Evolutionary conservation across 2,888 invertebrate genomes (phyloP), one percentile per base, ranked within the genome.

Genomic region (Parnassius orleans): DNA sequence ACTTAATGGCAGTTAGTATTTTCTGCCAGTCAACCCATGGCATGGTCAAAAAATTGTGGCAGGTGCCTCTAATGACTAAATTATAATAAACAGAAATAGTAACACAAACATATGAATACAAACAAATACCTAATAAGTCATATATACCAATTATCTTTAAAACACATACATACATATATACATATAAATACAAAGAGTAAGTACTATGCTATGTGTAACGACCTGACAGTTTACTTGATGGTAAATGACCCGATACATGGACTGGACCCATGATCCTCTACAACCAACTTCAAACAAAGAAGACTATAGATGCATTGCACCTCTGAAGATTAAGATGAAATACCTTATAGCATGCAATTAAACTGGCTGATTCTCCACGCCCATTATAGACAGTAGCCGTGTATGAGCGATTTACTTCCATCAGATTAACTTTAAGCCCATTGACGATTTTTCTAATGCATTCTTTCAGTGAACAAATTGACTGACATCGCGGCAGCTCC

Each of bases 391-490:
- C 5, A 7, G 33, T 33, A 7, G 7, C 7, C 33, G 33, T 5
- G 33, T 33, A 33, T 7, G 5, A 33, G 33, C 7, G 7, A 33
- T 33, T 7, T 33, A 33, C 33, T 7, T 33, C 33, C 33, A 33
- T 33, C 33, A 33, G 33, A 33, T 33, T 33, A 33, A 33, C 7
- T 33, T 33, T 33, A 33, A 33, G 33, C 33, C 7, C 33, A 19
- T 19, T 19, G 19, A 19, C 19, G 2, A 33, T 7, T 33, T 7
- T 33, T 33, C 33, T 33, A 33, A 33, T 33, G 55, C 24, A 63
- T 53, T 63, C 14, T 73, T 79, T 2, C 83, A 91, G 90, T 90
- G 9, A 89, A 90, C 74, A 87, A 86, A 70, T 64, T 91, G 43
- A 84, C 82, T 0, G 87, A 87, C 57, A 77, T 83, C 0, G 66